These are phyloP conservation scores for Epirrhoe alternata DNA, from an alignment of 2,888 invertebrate genomes.

Conservation along the genomic window DNA sequence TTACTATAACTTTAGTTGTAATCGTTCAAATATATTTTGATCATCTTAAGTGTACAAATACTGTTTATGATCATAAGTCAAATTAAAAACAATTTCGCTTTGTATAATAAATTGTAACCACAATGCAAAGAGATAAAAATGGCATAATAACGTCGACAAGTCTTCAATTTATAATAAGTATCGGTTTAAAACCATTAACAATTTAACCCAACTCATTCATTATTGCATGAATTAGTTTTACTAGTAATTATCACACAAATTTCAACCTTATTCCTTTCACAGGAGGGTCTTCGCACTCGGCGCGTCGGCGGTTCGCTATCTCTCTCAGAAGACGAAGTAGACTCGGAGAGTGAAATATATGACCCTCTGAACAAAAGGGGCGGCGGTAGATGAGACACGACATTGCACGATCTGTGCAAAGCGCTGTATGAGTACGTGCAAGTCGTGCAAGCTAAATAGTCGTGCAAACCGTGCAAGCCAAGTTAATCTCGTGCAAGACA, in stretches of 20 bases:
- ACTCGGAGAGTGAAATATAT: slow-evolving; percentile 86
- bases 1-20: too few species aligned
- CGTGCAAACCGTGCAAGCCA: slow-evolving; percentile 12
- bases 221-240: neutral
- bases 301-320: slow-evolving; percentile 92
- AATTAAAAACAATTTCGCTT: too few species aligned
- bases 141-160: too few species aligned
- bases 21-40: too few species aligned
- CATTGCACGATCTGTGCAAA: slow-evolving; percentile 80
- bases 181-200: neutral
- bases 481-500: slow-evolving; percentile 3
- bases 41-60: too few species aligned
- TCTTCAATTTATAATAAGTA: too few species aligned
- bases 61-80: too few species aligned
- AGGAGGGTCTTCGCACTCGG: slow-evolving; percentile 85
- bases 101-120: too few species aligned
- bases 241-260: slow-evolving; percentile 28
- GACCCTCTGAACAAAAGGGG: slow-evolving; percentile 77
- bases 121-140: too few species aligned
- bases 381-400: slow-evolving; percentile 77
- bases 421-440: slow-evolving; percentile 70
- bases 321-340: slow-evolving; percentile 92
- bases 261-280: slow-evolving; percentile 43
- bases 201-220: neutral
- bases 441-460: slow-evolving; percentile 33